A percentile compares a stretch with the other conserved stretches of the same genome.
phyloP scores from a whole-genome alignment of 2,888 invertebrate species.

The Leucozona laternaria region DNA sequence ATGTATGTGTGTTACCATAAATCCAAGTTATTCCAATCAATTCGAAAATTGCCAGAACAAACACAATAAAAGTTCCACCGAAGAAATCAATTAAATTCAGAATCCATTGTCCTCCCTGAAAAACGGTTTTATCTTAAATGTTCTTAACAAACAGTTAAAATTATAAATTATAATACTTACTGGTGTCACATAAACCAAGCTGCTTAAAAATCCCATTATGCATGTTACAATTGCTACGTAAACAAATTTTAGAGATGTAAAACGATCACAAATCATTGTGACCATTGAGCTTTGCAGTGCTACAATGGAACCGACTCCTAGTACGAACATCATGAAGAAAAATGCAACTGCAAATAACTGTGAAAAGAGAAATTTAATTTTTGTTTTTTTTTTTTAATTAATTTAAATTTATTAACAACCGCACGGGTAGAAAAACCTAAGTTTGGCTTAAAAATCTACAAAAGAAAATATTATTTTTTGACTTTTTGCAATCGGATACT shows the following conservation, averaged over 20 bases:
- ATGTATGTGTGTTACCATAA: no score
- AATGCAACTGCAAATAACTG: conserved; percentile 91
- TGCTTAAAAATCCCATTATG: conserved; percentile 86
- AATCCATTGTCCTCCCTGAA: conserved; percentile 86
- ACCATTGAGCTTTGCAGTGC: conserved; percentile 89
- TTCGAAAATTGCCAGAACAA: conserved; percentile 86
- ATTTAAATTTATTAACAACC: no score
- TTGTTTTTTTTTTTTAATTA: not conserved
- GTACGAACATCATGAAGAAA: conserved; percentile 92
- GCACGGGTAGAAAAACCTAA: no score
- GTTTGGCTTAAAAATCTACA: no score
- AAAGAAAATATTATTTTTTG: no score
- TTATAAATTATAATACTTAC: conserved; percentile 84
- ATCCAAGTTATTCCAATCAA: conserved; percentile 85
- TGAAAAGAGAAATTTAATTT: not conserved
- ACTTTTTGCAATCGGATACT: no score
- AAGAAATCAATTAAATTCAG: conserved; percentile 86
- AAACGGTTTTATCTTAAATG: not conserved
- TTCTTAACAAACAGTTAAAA: not conserved
- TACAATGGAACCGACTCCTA: conserved; percentile 91
- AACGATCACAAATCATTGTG: conserved; percentile 88
- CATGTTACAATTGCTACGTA: conserved; percentile 86
- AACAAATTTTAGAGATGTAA: conserved; percentile 86
- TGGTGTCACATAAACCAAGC: conserved; percentile 90
- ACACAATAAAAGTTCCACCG: conserved; percentile 87